Conservation (phyloP, 2,888 invertebrate species). For the Sphaeridia pumilis region DNA sequence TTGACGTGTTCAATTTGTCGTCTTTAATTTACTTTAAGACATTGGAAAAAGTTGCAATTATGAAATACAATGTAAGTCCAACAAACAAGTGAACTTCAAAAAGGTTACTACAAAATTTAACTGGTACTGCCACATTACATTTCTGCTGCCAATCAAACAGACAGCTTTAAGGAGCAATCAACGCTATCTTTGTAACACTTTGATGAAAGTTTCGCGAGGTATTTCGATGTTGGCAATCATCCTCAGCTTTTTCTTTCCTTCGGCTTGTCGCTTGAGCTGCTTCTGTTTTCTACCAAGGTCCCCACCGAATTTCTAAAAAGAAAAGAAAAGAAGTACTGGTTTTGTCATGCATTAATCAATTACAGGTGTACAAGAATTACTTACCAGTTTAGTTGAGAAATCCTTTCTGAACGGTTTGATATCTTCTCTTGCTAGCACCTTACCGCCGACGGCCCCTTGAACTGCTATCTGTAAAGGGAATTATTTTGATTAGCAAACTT, state of each 20-base stretch:
- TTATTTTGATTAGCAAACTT: not conserved
- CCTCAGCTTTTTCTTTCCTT: conserved; percentile 88
- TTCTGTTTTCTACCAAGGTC: conserved; percentile 83
- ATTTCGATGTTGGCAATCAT: conserved; percentile 81
- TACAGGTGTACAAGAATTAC: conserved; percentile 36
- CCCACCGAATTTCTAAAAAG: conserved; percentile 63
- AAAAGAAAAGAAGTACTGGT: not conserved
- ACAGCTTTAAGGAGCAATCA: no score
- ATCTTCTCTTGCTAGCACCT: conserved; percentile 72
- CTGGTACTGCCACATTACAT: no score
- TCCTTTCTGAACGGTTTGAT: conserved; percentile 81
- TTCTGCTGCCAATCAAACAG: no score
- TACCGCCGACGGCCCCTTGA: conserved; percentile 67
- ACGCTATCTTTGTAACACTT: conserved; percentile 56
- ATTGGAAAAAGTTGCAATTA: no score
- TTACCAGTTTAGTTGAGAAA: conserved; percentile 83
- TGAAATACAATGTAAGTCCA: no score
- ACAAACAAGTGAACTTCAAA: no score
- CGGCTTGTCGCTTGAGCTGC: conserved; percentile 73
- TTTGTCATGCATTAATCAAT: no score
- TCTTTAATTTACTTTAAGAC: no score
- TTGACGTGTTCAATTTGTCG: no score
- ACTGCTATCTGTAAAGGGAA: conserved; percentile 55
- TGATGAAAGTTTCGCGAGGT: conserved; percentile 86
- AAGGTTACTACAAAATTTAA: no score